phyloP scores from a whole-genome alignment of 2,888 invertebrate species.

The Toxonevra muliebris region DNA sequence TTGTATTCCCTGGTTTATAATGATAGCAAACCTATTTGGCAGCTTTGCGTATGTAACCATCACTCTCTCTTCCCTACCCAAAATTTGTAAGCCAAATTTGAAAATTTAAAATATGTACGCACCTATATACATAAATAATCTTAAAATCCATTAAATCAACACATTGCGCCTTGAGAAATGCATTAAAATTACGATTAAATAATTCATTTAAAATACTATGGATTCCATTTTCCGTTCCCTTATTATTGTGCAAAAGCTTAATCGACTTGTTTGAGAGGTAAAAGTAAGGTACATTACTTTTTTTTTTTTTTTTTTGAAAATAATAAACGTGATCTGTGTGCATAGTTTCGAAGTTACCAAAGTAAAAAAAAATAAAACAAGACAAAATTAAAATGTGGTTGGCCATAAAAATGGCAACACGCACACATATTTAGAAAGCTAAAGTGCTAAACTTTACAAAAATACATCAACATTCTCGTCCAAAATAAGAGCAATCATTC shows the following conservation, averaged over 20 bases:
- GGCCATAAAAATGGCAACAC: constrained; percentile 42
- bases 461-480: constrained; percentile 10
- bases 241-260: not conserved
- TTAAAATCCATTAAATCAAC: not conserved
- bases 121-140: not conserved
- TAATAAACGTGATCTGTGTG: constrained; percentile 33
- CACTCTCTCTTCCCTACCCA: not conserved
- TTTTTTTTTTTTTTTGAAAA: constrained; percentile 7
- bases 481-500: not conserved
- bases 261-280: not conserved
- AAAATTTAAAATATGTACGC: not conserved
- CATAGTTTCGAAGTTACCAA: too few relatives aligned
- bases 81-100: not conserved
- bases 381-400: not conserved
- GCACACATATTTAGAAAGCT: constrained; percentile 34
- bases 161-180: not conserved
- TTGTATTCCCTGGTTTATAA: too few relatives aligned
- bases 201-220: not conserved
- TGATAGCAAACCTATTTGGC: too few relatives aligned
- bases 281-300: not conserved
- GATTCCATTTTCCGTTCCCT: not conserved
- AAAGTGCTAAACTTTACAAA: constrained; percentile 34
- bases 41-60: too few relatives aligned
- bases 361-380: too few relatives aligned
- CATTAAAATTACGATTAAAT: constrained; percentile 1